phyloP scores from a whole-genome alignment of 2,797 vertebrate genomes.

The Toxotes lorentzi region DNA sequence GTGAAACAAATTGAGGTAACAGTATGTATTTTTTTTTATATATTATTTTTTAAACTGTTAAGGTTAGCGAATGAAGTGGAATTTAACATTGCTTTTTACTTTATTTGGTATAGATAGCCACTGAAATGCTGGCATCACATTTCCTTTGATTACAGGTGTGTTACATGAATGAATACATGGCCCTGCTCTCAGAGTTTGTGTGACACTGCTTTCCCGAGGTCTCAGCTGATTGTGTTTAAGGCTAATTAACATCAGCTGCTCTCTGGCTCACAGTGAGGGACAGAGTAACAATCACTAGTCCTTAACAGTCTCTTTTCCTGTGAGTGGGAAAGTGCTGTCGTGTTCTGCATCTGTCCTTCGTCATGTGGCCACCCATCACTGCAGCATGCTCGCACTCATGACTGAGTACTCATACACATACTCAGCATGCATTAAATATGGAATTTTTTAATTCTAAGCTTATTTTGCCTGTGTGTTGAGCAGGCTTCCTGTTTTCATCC shows the following conservation, averaged over 20 bases:
- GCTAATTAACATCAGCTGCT: slow-evolving; percentile 78
- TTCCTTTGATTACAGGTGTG: neutral
- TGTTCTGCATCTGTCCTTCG: slow-evolving; percentile 51
- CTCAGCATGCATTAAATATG: slow-evolving; percentile 23
- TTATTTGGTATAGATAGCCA: neutral
- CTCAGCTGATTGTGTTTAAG: slow-evolving; percentile 67
- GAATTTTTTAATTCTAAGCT: neutral
- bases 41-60: neutral
- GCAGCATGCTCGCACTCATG: slow-evolving; percentile 29
- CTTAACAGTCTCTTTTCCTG: slow-evolving; percentile 64
- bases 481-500: slow-evolving; percentile 30
- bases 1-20: neutral
- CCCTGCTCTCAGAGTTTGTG: neutral
- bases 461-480: slow-evolving; percentile 34
- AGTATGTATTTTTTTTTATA: neutral
- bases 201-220: slow-evolving; percentile 51
- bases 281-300: slow-evolving; percentile 58
- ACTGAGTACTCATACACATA: slow-evolving; percentile 27
- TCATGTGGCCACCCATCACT: slow-evolving; percentile 50
- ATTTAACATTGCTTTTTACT: neutral
- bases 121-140: neutral
- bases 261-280: slow-evolving; percentile 57
- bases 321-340: slow-evolving; percentile 25
- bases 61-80: neutral
- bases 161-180: neutral